Percentiles rank a stretch among this genome's conserved stretches.
phyloP scores from a whole-genome alignment of 2,113 vertebrate genomes.

The Chaetodon auriga region DNA sequence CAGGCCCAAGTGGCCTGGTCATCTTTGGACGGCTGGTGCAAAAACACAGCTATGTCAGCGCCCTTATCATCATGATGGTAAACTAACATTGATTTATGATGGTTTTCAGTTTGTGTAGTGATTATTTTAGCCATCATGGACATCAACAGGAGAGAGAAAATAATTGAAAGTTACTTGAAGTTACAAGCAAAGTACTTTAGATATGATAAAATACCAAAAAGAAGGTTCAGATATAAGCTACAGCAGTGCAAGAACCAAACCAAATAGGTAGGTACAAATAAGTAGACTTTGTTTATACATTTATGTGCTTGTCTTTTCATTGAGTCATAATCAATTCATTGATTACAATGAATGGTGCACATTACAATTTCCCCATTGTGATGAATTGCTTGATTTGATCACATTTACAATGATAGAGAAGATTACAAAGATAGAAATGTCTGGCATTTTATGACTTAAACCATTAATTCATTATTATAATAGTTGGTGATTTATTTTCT shows the following conservation, averaged over 20 bases:
- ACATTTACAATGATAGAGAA: too few species aligned
- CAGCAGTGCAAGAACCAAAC: not conserved
- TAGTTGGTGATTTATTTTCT: not conserved
- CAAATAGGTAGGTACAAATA: not conserved
- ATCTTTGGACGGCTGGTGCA: constrained; percentile 82
- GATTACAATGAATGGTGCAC: not conserved
- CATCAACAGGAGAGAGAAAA: not conserved
- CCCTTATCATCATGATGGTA: constrained; percentile 89
- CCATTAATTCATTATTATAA: not conserved
- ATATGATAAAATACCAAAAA: not conserved
- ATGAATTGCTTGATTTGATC: too few species aligned
- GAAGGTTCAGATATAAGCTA: not conserved
- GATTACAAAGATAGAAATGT: not conserved
- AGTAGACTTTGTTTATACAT: not conserved
- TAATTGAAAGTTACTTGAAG: too few species aligned
- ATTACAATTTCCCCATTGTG: not conserved
- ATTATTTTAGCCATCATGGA: not conserved
- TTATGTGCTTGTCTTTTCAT: not conserved
- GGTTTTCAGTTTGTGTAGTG: not conserved
- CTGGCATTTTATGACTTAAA: not conserved
- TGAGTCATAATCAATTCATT: not conserved
- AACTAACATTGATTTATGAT: not conserved
- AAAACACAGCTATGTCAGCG: constrained; percentile 87
- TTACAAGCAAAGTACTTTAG: not conserved
- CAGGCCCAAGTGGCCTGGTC: constrained; percentile 71